Evolutionary conservation across 2,113 vertebrate species (phyloP).

Genomic region (Podarcis muralis): DNA sequence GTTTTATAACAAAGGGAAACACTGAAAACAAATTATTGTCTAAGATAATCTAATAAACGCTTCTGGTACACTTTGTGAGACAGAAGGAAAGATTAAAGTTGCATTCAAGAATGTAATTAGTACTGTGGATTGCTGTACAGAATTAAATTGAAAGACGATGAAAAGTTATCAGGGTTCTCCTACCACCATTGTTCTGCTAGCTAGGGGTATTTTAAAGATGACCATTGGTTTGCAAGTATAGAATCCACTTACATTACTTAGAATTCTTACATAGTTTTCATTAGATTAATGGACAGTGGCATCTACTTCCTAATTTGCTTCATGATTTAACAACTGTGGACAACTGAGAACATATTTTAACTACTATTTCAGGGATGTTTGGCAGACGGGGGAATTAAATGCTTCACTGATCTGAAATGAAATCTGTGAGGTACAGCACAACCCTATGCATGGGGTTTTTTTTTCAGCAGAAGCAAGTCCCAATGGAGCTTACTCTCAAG

Average conservation of each 20-base stretch:
- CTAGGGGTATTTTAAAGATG: constrained; percentile 46
- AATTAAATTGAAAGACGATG: constrained; percentile 52
- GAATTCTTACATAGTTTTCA: constrained; percentile 52
- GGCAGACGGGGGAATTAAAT: not conserved
- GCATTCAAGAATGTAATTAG: constrained; percentile 43
- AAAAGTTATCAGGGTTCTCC: constrained; percentile 46
- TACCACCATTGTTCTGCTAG: constrained; percentile 44
- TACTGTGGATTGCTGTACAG: constrained; percentile 17
- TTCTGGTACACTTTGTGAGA: constrained; percentile 35
- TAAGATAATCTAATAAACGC: constrained; percentile 33
- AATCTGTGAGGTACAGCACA: not conserved
- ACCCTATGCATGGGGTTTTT: not conserved
- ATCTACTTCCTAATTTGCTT: constrained; percentile 63
- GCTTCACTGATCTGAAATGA: not conserved
- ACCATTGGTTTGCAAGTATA: constrained; percentile 40
- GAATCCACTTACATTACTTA: constrained; percentile 55
- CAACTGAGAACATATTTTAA: constrained; percentile 56
- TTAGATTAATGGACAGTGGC: constrained; percentile 66
- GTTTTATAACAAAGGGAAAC: not conserved
- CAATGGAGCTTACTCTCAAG: not conserved
- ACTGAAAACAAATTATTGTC: constrained; percentile 50
- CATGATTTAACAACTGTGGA: constrained; percentile 62
- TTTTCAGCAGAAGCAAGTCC: too few relatives aligned
- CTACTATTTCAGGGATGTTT: constrained; percentile 30
- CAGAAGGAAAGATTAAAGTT: constrained; percentile 48